phyloP scores from a whole-genome alignment of 2,113 vertebrate genomes.

The Lophotis ruficrista region DNA sequence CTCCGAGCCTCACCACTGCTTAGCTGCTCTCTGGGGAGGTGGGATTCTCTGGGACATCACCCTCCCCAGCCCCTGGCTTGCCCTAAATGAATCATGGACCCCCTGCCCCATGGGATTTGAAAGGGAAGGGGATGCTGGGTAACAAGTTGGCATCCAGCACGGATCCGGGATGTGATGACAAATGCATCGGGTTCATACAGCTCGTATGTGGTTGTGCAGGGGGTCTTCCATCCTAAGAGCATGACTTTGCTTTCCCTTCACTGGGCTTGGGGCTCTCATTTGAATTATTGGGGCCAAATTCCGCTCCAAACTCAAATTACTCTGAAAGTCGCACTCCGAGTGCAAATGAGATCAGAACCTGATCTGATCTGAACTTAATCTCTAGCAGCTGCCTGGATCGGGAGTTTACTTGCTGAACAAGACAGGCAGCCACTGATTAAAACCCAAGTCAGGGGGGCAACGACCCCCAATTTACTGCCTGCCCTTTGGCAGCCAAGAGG shows the following conservation, averaged over 20 bases:
- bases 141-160: neutral
- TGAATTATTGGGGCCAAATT: neutral
- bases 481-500: neutral
- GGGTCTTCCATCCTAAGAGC: neutral
- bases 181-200: accelerated
- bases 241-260: neutral
- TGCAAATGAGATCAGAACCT: neutral
- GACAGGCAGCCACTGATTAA: slow-evolving; percentile 2
- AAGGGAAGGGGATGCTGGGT: neutral
- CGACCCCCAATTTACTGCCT: neutral
- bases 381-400: neutral
- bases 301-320: neutral
- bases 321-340: neutral
- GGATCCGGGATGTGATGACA: accelerated
- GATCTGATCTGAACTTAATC: neutral
- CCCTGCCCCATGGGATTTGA: neutral
- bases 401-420: neutral
- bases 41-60: neutral
- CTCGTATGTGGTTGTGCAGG: neutral
- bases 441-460: neutral
- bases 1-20: accelerated
- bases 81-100: neutral
- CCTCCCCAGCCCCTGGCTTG: neutral
- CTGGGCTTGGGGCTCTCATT: accelerated
- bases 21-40: neutral